Evolutionary conservation across 2,888 invertebrate genomes (phyloP).

Genomic region (Pachycephus smyrnensis): DNA sequence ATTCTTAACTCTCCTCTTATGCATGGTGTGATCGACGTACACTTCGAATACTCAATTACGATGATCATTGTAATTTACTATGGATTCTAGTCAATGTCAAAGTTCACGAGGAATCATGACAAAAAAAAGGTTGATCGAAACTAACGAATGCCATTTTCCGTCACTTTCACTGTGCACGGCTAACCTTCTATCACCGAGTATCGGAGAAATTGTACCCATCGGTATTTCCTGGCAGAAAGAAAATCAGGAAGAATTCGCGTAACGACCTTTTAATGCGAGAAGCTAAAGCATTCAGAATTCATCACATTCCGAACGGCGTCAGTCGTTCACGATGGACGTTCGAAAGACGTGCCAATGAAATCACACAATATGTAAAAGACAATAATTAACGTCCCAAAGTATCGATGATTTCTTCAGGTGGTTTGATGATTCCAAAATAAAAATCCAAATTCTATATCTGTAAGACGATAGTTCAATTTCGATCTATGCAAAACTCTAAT

Average conservation of each 20-base stretch:
- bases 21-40: background rate
- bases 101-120: background rate
- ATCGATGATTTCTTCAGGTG: too few relatives aligned
- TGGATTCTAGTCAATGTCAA: background rate
- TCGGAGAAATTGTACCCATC: slow-evolving; percentile 32
- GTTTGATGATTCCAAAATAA: too few relatives aligned
- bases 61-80: background rate
- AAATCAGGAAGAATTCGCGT: background rate
- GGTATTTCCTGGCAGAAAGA: slow-evolving; percentile 29
- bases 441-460: too few relatives aligned
- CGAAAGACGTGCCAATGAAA: too few relatives aligned
- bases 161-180: background rate
- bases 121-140: background rate
- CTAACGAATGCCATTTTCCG: background rate
- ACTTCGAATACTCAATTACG: background rate
- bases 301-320: too few relatives aligned
- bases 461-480: too few relatives aligned
- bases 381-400: too few relatives aligned
- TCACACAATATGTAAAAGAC: too few relatives aligned
- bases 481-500: too few relatives aligned
- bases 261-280: background rate
- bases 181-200: slow-evolving; percentile 2
- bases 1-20: background rate
- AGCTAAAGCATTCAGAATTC: background rate
- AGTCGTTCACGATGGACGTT: too few relatives aligned